Evolutionary conservation across 2,113 vertebrate species (phyloP).

Genomic region (Orycteropus afer): DNA sequence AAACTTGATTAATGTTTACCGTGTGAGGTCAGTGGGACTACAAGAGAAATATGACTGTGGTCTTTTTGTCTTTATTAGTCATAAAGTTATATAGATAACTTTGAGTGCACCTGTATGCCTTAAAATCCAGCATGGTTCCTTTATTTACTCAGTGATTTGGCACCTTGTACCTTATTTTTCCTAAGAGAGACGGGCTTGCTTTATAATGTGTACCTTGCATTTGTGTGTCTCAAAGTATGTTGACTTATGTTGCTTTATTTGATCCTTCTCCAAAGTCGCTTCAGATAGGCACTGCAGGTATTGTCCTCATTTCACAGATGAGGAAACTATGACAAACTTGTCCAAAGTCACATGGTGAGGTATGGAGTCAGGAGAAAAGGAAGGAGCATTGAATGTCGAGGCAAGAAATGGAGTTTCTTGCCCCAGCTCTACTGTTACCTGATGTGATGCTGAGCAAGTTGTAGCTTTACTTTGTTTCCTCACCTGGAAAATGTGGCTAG

Average conservation of each 20-base stretch:
- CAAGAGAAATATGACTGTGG: slow-evolving; percentile 26
- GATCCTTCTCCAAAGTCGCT: slow-evolving; percentile 14
- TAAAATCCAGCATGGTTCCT: slow-evolving; percentile 32
- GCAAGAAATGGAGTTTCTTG: slow-evolving; percentile 59
- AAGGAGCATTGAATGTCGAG: slow-evolving; percentile 40
- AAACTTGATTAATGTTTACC: slow-evolving; percentile 38
- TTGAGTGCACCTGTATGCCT: slow-evolving; percentile 17
- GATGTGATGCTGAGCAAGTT: slow-evolving; percentile 24
- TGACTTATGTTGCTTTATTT: slow-evolving; percentile 56
- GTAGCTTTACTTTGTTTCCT: slow-evolving; percentile 41
- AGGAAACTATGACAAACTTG: slow-evolving; percentile 61
- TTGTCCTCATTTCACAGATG: slow-evolving; percentile 40
- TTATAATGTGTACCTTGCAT: slow-evolving; percentile 35
- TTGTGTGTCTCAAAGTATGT: slow-evolving; percentile 44
- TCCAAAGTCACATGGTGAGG: slow-evolving; percentile 55
- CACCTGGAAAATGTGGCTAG: neutral
- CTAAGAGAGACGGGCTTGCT: slow-evolving; percentile 20
- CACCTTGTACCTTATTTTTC: neutral
- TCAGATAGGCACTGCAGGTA: slow-evolving; percentile 35
- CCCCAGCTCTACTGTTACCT: slow-evolving; percentile 12
- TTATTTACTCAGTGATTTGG: slow-evolving; percentile 48
- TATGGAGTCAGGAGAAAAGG: slow-evolving; percentile 45
- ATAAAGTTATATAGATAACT: slow-evolving; percentile 25
- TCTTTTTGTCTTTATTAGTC: slow-evolving; percentile 48
- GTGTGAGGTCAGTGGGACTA: slow-evolving; percentile 9